Evolutionary conservation across 2,797 vertebrate genomes (phyloP).

Genomic region (Bradypus variegatus): DNA sequence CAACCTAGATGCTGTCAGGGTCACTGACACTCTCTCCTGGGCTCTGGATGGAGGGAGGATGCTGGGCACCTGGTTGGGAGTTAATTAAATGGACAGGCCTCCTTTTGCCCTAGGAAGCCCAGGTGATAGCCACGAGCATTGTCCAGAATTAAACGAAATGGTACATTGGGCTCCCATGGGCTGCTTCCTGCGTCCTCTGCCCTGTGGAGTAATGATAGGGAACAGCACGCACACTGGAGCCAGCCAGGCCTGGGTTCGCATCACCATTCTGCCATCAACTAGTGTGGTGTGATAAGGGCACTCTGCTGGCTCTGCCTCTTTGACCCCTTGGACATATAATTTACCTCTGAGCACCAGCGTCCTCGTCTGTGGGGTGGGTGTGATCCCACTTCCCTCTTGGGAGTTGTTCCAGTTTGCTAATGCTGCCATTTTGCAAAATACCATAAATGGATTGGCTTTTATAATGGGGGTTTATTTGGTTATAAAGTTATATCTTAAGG

Average conservation of each 20-base stretch:
- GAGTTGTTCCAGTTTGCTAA: no score
- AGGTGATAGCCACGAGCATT: not conserved
- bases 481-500: no score
- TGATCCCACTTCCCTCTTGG: not conserved
- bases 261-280: not conserved
- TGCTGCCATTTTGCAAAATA: no score
- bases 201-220: not conserved
- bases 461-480: no score
- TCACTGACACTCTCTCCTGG: not conserved
- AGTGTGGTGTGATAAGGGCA: accelerated
- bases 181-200: not conserved
- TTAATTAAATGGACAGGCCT: slow-evolving; percentile 19
- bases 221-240: not conserved
- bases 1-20: not conserved
- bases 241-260: not conserved
- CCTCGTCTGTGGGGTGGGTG: not conserved
- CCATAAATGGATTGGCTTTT: no score
- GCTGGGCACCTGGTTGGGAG: not conserved
- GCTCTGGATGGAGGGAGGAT: not conserved
- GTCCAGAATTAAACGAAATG: not conserved
- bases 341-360: not conserved
- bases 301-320: not conserved
- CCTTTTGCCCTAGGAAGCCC: not conserved
- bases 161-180: accelerated
- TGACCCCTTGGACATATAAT: accelerated